phyloP scores from a whole-genome alignment of 1,140 invertebrate genomes.

The Nephila pilipes region DNA sequence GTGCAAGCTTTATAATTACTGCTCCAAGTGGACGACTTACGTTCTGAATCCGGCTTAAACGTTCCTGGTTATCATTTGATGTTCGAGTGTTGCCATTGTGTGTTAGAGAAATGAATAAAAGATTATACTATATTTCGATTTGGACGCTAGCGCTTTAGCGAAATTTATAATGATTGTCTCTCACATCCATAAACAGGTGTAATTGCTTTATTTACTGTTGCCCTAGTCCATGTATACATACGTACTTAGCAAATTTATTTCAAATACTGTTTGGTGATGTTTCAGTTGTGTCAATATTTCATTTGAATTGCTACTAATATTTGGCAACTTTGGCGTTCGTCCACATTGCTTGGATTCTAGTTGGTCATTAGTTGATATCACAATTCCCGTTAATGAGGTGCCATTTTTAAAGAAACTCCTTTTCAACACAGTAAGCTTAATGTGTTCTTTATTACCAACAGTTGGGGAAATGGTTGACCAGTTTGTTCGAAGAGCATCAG shows the following conservation, averaged over 20 bases:
- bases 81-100: background rate
- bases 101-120: slow-evolving; percentile 39
- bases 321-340: background rate
- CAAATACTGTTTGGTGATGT: background rate
- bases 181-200: no score
- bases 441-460: slow-evolving; percentile 44
- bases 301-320: background rate
- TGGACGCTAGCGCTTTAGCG: background rate
- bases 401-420: background rate
- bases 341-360: background rate
- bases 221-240: background rate
- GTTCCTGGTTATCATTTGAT: background rate
- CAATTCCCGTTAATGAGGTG: background rate
- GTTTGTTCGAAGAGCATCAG: slow-evolving; percentile 27
- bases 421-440: slow-evolving; percentile 26
- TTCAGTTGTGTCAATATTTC: background rate
- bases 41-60: slow-evolving; percentile 1
- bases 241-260: background rate
- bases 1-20: slow-evolving; percentile 26
- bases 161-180: background rate
- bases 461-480: background rate
- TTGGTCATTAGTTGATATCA: no score
- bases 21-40: background rate
- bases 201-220: no score
- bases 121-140: slow-evolving; percentile 12